Percentiles rank a stretch among this genome's conserved stretches.
Conservation (phyloP, 2,888 invertebrate species). For the Callyntrura sp. region DNA sequence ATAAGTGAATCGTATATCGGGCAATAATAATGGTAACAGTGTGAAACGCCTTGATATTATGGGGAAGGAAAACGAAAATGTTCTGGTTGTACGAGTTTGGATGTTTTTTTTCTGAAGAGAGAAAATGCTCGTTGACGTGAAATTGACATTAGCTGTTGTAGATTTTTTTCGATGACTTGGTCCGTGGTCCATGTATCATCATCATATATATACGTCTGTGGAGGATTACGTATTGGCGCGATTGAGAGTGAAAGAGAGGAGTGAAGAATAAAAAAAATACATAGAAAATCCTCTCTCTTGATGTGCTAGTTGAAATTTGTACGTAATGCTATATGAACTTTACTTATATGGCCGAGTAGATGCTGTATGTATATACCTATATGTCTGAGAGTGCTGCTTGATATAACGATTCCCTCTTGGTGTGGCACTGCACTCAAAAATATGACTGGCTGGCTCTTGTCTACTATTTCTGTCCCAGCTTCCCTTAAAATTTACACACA, state of each 20-base stretch:
- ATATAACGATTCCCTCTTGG: no score
- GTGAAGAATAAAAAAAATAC: background rate
- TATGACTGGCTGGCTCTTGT: background rate
- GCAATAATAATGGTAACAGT: background rate
- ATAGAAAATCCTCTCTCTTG: background rate
- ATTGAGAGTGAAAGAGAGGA: background rate
- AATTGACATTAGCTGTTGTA: slow-evolving; percentile 62
- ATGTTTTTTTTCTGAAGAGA: background rate
- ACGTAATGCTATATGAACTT: no score
- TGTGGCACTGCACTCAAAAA: slow-evolving; percentile 22
- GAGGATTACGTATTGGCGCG: slow-evolving; percentile 28
- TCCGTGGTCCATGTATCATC: slow-evolving; percentile 54
- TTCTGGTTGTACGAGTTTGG: background rate
- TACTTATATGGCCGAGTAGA: no score
- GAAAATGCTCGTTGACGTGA: slow-evolving; percentile 51
- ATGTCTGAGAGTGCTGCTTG: no score
- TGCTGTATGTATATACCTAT: no score
- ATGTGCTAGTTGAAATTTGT: background rate
- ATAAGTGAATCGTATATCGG: background rate
- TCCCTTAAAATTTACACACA: no score
- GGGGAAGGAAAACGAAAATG: slow-evolving; percentile 25
- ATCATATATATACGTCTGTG: slow-evolving; percentile 22
- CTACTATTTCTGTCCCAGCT: no score
- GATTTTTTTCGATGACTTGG: slow-evolving; percentile 12
- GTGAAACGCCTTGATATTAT: background rate